Conservation (phyloP, 2,888 invertebrate species). For the Drosophila melanosoma region DNA sequence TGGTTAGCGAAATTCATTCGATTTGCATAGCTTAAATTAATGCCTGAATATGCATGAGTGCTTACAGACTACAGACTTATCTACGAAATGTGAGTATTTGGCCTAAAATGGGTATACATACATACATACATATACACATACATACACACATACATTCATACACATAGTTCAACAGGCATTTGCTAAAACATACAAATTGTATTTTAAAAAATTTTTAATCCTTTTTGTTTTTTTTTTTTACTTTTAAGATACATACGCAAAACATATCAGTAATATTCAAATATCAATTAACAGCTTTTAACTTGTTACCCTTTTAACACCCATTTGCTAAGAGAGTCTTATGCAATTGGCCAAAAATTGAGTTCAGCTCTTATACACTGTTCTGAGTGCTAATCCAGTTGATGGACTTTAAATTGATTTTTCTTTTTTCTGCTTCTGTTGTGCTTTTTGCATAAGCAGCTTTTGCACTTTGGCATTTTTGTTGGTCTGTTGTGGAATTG, state of each 20-base stretch:
- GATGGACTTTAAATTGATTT: conserved; percentile 7
- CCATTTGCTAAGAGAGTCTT: not conserved
- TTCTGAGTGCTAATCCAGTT: conserved; percentile 14
- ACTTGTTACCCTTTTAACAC: not conserved
- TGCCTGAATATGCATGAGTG: conserved; percentile 9
- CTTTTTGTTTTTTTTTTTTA: too few species aligned
- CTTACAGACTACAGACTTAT: conserved; percentile 42
- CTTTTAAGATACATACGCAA: too few species aligned
- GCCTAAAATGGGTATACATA: conserved; percentile 41
- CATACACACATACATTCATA: not conserved
- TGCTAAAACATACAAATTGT: not conserved
- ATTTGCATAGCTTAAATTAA: conserved; percentile 49
- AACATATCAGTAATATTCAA: not conserved
- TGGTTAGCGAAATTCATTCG: conserved; percentile 56
- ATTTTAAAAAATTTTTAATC: not conserved
- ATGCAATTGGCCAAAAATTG: conserved; percentile 19
- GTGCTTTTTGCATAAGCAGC: conserved; percentile 47
- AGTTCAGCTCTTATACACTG: not conserved
- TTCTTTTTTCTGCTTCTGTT: conserved; percentile 7
- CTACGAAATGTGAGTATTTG: not conserved
- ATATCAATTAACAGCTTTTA: not conserved
- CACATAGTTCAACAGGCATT: not conserved
- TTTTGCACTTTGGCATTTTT: conserved; percentile 23
- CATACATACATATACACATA: not conserved
- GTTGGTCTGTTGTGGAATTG: conserved; percentile 23